Percentiles rank a stretch among this genome's conserved stretches.
Conservation (phyloP, 2,888 invertebrate genomes). For the Tethea ocularis region DNA sequence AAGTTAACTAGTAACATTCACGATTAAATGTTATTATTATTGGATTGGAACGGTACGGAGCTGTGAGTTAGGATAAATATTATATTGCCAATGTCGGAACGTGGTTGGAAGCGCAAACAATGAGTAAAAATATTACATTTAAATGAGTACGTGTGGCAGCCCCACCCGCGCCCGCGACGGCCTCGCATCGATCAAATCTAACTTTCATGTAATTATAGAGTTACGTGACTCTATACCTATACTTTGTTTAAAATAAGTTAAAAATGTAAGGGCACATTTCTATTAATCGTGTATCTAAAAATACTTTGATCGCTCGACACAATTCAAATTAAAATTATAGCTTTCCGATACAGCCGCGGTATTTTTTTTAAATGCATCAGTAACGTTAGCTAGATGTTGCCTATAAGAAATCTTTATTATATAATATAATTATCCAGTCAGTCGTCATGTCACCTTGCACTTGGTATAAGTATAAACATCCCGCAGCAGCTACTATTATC, state of each 20-base stretch:
- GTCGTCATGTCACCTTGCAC: conserved; percentile 31
- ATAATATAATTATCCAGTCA: not conserved
- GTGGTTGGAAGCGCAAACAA: conserved; percentile 29
- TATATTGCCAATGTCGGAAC: conserved; percentile 26
- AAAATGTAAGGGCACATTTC: no score
- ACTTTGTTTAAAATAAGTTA: not conserved
- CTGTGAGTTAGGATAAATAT: conserved; percentile 22
- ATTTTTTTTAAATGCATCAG: not conserved
- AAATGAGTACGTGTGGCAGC: not conserved
- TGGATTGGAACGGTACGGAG: conserved; percentile 2
- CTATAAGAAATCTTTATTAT: not conserved
- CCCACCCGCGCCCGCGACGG: not conserved
- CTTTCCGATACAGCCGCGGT: not conserved
- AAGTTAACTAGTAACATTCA: conserved; percentile 14
- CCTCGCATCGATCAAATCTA: not conserved
- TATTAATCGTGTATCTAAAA: no score
- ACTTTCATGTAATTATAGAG: conserved; percentile 1
- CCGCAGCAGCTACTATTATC: not conserved
- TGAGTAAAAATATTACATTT: conserved; percentile 7
- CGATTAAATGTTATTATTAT: conserved; percentile 22
- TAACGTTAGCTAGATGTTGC: no score
- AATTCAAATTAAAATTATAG: not conserved
- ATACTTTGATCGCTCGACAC: not conserved
- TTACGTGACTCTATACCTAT: not conserved
- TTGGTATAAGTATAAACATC: conserved; percentile 29